These are phyloP conservation scores for Gila robusta DNA, from an alignment of 2,797 vertebrate species.

Conservation along the genomic window DNA sequence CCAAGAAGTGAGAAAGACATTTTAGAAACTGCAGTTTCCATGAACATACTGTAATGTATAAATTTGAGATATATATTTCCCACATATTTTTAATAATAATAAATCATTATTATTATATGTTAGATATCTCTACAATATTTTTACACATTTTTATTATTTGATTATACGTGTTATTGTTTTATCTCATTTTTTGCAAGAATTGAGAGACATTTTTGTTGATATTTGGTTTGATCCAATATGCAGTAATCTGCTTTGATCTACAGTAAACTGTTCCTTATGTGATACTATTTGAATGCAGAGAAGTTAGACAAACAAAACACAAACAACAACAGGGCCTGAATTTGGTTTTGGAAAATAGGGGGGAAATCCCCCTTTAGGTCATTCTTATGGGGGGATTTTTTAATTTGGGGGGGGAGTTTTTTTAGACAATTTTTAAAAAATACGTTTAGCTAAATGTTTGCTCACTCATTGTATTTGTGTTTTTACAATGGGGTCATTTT, in stretches of 20 bases:
- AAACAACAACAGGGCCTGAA: neutral
- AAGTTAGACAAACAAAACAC: constrained; percentile 3
- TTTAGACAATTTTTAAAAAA: no score
- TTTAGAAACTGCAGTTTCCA: neutral
- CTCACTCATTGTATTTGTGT: no score
- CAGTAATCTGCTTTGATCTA: constrained; percentile 37
- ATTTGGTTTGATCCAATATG: constrained; percentile 30
- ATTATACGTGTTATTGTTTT: neutral
- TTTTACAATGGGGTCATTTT: no score
- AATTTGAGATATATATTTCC: neutral
- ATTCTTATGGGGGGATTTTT: no score
- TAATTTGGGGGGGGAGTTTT: no score
- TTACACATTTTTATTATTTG: neutral
- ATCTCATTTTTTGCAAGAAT: neutral
- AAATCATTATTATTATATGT: neutral
- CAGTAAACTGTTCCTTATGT: constrained; percentile 10
- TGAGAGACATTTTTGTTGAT: neutral
- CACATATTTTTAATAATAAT: neutral
- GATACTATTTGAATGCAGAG: neutral
- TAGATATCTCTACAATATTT: neutral
- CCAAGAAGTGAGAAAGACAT: neutral
- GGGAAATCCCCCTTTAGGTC: no score
- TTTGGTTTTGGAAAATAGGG: no score
- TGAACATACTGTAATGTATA: neutral
- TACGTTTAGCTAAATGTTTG: no score